These are phyloP conservation scores for Empidonax alnorum DNA, from an alignment of 2,113 vertebrate species.

Conservation along the genomic window DNA sequence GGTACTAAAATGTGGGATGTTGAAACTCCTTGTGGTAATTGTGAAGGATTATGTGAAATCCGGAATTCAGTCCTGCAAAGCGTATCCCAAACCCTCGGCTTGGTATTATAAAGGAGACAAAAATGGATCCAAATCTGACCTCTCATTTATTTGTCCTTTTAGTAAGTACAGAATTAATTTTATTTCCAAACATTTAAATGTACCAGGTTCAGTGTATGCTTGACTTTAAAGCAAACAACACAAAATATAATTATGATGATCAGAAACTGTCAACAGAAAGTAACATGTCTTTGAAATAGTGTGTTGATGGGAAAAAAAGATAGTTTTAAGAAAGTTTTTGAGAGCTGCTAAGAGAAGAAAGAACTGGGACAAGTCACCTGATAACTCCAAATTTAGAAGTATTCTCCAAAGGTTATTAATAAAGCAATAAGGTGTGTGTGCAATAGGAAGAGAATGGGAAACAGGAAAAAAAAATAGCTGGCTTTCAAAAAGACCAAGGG, in stretches of 20 bases:
- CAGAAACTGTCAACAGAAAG: not conserved
- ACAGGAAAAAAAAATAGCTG: not conserved
- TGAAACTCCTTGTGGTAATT: not conserved
- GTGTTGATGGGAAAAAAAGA: not conserved
- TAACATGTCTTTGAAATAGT: not conserved
- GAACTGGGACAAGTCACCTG: not conserved
- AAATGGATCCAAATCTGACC: fast-evolving
- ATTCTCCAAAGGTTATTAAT: not conserved
- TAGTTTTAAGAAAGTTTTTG: not conserved
- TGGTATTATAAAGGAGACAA: not conserved
- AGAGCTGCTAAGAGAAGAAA: not conserved
- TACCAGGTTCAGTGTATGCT: not conserved
- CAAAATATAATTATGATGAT: not conserved
- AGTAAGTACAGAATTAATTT: not conserved
- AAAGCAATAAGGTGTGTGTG: not conserved
- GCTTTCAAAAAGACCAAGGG: not conserved
- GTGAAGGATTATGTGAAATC: not conserved
- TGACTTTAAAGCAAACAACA: not conserved
- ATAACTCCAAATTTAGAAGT: not conserved
- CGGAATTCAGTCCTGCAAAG: not conserved
- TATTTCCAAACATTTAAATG: not conserved
- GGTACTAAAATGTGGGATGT: not conserved
- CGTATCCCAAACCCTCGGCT: not conserved
- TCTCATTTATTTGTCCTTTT: not conserved
- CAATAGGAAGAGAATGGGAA: not conserved